Conservation (phyloP, 37 sponge, comb jelly and placozoan genomes). For the Halichondria panicea region DNA sequence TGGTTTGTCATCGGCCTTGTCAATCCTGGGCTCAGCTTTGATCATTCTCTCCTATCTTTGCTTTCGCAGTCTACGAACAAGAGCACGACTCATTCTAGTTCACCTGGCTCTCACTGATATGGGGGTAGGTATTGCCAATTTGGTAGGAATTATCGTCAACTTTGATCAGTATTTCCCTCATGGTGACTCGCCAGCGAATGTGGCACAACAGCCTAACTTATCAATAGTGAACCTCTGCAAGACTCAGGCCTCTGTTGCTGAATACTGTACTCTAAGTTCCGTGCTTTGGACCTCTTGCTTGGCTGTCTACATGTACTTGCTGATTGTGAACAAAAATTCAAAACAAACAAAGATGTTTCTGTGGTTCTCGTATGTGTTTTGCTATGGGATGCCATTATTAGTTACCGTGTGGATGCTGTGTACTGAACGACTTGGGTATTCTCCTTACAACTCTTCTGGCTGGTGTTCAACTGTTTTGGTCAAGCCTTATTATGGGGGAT, state of each 20-base stretch:
- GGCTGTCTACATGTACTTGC: constrained; percentile 48
- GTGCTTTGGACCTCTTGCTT: constrained; percentile 60
- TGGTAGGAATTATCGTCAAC: constrained; percentile 26
- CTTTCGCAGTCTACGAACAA: constrained; percentile 47
- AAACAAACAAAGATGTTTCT: too few relatives aligned
- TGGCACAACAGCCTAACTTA: constrained; percentile 26
- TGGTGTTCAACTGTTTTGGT: constrained; percentile 56
- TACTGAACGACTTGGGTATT: constrained; percentile 51
- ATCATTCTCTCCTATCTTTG: constrained; percentile 58
- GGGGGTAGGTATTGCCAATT: constrained; percentile 25
- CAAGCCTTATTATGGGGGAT: not conserved
- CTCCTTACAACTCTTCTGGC: constrained; percentile 68
- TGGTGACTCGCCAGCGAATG: too few relatives aligned
- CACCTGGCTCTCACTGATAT: constrained; percentile 68
- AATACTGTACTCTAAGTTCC: constrained; percentile 34
- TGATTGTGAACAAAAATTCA: constrained; percentile 2
- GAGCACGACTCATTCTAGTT: constrained; percentile 44
- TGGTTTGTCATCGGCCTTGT: constrained; percentile 43
- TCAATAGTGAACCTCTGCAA: constrained; percentile 25
- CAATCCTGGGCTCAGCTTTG: constrained; percentile 49
- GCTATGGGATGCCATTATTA: constrained; percentile 55
- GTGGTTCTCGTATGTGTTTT: constrained; percentile 25
- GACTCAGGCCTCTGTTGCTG: constrained; percentile 38
- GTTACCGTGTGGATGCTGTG: constrained; percentile 42
- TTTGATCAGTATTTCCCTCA: constrained; percentile 29